phyloP scores from a whole-genome alignment of 2,113 vertebrate species.

The Sus scrofa region DNA sequence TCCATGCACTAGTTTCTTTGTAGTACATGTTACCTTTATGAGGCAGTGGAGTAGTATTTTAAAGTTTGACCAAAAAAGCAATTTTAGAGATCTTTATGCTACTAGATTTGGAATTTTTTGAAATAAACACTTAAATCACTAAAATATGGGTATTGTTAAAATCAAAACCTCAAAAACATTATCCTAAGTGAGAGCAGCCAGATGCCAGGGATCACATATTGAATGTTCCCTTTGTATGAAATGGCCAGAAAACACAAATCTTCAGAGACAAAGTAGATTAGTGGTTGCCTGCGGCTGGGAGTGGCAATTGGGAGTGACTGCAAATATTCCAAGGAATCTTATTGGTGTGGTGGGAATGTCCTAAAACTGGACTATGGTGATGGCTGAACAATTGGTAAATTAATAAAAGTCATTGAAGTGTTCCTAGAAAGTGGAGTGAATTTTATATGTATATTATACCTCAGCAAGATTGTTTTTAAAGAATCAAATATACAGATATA shows the following conservation, averaged over 20 bases:
- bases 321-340: background rate
- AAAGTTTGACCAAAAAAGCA: background rate
- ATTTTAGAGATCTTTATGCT: background rate
- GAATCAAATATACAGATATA: background rate
- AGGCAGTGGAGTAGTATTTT: background rate
- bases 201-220: background rate
- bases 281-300: background rate
- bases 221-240: background rate
- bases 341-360: background rate
- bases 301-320: background rate
- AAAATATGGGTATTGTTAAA: background rate
- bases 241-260: background rate
- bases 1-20: background rate
- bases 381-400: background rate
- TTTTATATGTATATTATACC: background rate
- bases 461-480: background rate
- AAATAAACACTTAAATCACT: background rate
- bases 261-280: background rate
- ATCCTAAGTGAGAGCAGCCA: background rate
- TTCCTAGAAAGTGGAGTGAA: background rate
- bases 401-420: background rate
- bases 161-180: background rate
- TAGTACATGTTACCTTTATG: background rate
- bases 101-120: slow-evolving; percentile 16
- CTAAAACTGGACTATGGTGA: background rate